Percentiles rank a stretch among this genome's conserved stretches.
phyloP scores from a whole-genome alignment of 1,140 invertebrate species.

The Homarus americanus region DNA sequence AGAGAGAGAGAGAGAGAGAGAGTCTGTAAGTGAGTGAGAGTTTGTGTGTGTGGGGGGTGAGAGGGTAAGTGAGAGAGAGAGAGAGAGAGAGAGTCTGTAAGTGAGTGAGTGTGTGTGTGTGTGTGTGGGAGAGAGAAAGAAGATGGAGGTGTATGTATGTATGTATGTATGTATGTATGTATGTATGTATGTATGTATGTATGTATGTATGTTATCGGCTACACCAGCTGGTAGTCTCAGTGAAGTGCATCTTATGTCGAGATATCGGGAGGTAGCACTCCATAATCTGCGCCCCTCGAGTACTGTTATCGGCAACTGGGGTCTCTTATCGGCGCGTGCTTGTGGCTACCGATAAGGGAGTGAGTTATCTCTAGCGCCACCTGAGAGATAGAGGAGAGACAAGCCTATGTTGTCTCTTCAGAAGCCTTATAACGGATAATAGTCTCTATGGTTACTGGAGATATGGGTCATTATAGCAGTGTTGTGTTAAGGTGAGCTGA shows the following conservation, averaged over 20 bases:
- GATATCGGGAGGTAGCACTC: conserved; percentile 22
- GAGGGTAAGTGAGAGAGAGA: background rate
- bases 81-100: background rate
- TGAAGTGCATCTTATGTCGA: conserved; percentile 38
- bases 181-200: background rate
- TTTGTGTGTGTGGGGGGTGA: no score
- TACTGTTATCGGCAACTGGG: no score
- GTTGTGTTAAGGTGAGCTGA: no score
- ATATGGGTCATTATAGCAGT: no score
- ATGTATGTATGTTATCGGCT: conserved; percentile 35
- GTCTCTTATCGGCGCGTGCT: conserved; percentile 9
- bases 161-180: no score
- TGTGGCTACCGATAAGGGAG: background rate
- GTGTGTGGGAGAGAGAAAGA: background rate
- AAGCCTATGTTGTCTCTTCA: no score
- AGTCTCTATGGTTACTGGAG: no score
- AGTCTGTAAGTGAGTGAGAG: background rate
- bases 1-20: background rate
- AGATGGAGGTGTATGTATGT: background rate
- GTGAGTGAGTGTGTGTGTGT: background rate
- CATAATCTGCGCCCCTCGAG: conserved; percentile 26
- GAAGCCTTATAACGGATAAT: no score
- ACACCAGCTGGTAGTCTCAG: background rate
- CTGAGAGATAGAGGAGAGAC: no score
- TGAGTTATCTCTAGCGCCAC: background rate